Evolutionary conservation across 53 echinoderm and acorn worm species (phyloP).

Genomic region (Temnopleurus reevesii): DNA sequence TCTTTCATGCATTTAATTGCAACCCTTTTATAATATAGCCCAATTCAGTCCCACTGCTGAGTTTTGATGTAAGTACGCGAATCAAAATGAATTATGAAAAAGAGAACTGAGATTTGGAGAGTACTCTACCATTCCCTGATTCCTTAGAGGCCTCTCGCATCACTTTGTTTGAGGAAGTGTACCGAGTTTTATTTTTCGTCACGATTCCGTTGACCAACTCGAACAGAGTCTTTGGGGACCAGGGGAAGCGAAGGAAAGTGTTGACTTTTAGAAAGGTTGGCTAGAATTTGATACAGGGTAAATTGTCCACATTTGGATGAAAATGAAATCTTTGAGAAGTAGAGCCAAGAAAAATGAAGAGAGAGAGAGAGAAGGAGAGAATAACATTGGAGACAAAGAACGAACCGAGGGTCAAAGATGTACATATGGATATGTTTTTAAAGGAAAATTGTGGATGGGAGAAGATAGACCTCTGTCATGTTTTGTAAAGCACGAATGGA

Average conservation of each 20-base stretch:
- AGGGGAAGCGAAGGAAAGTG: neutral
- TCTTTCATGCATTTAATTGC: too few relatives aligned
- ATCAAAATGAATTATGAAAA: neutral
- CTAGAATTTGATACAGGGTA: slow-evolving; percentile 3
- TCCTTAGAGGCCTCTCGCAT: neutral
- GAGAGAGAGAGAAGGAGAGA: neutral
- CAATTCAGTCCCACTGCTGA: too few relatives aligned
- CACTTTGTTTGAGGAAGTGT: neutral
- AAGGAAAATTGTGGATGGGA: too few relatives aligned
- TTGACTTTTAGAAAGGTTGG: neutral
- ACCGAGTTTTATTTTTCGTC: neutral
- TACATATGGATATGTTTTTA: too few relatives aligned
- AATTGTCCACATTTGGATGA: neutral
- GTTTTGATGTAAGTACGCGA: neutral
- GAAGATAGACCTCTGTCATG: too few relatives aligned
- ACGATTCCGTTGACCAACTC: neutral
- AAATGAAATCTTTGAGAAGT: neutral
- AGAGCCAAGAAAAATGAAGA: neutral
- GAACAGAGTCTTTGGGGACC: neutral
- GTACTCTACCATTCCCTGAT: neutral
- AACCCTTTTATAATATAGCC: too few relatives aligned
- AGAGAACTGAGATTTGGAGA: neutral
- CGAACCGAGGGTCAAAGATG: too few relatives aligned
- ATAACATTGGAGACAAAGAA: too few relatives aligned
- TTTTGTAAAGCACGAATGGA: too few relatives aligned